These are phyloP conservation scores for Sturnus vulgaris DNA, from an alignment of 2,113 vertebrate species.

Conservation along the genomic window DNA sequence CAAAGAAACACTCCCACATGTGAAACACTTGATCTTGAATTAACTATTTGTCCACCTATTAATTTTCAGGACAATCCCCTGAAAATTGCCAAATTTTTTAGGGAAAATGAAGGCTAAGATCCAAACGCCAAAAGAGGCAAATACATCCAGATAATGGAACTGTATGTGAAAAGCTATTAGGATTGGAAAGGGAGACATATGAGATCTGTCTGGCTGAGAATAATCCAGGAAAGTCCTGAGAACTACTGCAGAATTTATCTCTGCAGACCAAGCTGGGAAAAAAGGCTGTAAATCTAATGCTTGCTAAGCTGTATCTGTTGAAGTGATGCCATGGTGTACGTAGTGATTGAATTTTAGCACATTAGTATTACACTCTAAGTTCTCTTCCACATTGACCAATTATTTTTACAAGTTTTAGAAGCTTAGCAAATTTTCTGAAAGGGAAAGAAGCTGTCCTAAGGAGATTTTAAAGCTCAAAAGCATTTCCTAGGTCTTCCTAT, in stretches of 20 bases:
- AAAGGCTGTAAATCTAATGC: background rate
- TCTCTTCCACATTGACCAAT: background rate
- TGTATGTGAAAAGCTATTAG: background rate
- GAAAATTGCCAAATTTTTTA: background rate
- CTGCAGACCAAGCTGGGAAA: background rate
- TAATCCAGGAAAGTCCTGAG: background rate
- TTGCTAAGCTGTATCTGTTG: background rate
- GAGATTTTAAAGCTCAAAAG: slow-evolving; percentile 33
- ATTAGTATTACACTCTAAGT: background rate
- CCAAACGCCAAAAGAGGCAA: background rate
- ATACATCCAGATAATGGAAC: background rate
- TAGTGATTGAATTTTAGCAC: background rate
- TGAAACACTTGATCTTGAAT: background rate
- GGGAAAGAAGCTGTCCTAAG: background rate
- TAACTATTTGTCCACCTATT: background rate
- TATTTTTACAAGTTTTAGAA: slow-evolving; percentile 31
- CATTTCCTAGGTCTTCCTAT: background rate
- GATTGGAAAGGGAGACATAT: background rate
- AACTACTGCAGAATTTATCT: background rate
- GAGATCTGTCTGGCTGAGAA: background rate
- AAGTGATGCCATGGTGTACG: background rate
- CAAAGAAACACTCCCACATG: background rate
- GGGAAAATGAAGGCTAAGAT: background rate
- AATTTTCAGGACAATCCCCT: background rate
- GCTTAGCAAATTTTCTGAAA: background rate